phyloP scores from a whole-genome alignment of 2,113 vertebrate species.

The Misgurnus anguillicaudatus region DNA sequence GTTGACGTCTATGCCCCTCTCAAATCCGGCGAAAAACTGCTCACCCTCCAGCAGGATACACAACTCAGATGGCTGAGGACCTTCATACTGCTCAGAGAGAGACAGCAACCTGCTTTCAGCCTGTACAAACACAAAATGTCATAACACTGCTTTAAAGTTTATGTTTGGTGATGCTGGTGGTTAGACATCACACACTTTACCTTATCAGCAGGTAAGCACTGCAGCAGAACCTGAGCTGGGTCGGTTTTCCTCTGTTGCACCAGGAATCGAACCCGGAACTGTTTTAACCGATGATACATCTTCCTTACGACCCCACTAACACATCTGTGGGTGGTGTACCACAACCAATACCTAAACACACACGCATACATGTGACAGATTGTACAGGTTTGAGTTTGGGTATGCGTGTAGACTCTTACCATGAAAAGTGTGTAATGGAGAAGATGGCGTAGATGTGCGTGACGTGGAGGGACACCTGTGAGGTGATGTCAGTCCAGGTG shows the following conservation, averaged over 20 bases:
- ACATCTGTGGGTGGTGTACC: constrained; percentile 88
- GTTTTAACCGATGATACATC: constrained; percentile 86
- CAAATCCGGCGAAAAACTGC: constrained; percentile 95
- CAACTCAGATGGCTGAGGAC: constrained; percentile 93
- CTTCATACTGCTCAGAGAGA: constrained; percentile 82
- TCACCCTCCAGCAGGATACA: constrained; percentile 94
- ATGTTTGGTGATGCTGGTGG: no score
- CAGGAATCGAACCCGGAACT: constrained; percentile 92
- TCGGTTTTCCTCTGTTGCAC: constrained; percentile 89
- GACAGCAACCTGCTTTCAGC: constrained; percentile 82
- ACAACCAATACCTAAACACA: constrained; percentile 92
- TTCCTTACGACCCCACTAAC: constrained; percentile 84
- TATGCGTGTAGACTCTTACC: constrained; percentile 74
- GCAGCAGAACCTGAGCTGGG: constrained; percentile 88
- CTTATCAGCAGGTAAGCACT: constrained; percentile 89
- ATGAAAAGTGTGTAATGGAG: constrained; percentile 92
- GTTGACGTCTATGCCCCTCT: constrained; percentile 85
- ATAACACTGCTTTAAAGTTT: no score
- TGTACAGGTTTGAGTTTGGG: background rate
- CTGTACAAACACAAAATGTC: constrained; percentile 52
- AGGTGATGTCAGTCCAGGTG: constrained; percentile 90
- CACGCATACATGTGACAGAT: constrained; percentile 5
- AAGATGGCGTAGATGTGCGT: constrained; percentile 90
- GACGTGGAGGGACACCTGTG: constrained; percentile 82
- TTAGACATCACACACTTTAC: constrained; percentile 60